These are phyloP conservation scores for Xenotilapia caudafasciata DNA, from an alignment of 2,113 vertebrate genomes.

Conservation along the genomic window DNA sequence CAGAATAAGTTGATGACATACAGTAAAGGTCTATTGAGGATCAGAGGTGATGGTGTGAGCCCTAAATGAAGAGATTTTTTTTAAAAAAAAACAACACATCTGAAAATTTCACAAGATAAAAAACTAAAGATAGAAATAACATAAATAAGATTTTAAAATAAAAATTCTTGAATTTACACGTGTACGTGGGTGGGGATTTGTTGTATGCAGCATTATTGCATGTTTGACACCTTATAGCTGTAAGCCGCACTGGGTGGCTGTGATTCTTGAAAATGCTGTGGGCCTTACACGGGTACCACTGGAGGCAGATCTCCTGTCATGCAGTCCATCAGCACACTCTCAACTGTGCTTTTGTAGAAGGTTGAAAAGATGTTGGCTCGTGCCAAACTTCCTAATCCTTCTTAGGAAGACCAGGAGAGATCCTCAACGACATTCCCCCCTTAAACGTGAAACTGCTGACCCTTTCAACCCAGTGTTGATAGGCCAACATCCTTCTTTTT, in stretches of 20 bases:
- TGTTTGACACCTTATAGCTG: not conserved
- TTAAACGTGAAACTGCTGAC: not conserved
- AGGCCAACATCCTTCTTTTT: not conserved
- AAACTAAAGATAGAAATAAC: not conserved
- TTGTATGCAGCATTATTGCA: not conserved
- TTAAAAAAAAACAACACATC: accelerated
- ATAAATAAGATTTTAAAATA: not conserved
- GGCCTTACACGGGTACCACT: not conserved
- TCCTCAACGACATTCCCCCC: not conserved
- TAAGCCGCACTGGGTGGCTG: not conserved
- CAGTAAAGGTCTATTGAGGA: not conserved
- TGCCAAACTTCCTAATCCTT: not conserved
- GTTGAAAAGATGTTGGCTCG: not conserved
- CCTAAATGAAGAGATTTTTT: not conserved
- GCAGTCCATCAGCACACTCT: not conserved
- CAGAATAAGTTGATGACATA: not conserved
- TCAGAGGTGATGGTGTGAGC: not conserved
- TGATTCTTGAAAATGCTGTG: not conserved
- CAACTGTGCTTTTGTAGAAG: not conserved
- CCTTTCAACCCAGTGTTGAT: not conserved
- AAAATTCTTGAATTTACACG: not conserved
- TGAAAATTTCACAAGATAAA: not conserved
- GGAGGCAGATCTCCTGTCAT: not conserved
- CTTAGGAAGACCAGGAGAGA: not conserved
- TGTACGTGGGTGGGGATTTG: not conserved